phyloP scores from a whole-genome alignment of 37 sponge, comb jelly and placozoan species.

The Theonella swinhoei region DNA sequence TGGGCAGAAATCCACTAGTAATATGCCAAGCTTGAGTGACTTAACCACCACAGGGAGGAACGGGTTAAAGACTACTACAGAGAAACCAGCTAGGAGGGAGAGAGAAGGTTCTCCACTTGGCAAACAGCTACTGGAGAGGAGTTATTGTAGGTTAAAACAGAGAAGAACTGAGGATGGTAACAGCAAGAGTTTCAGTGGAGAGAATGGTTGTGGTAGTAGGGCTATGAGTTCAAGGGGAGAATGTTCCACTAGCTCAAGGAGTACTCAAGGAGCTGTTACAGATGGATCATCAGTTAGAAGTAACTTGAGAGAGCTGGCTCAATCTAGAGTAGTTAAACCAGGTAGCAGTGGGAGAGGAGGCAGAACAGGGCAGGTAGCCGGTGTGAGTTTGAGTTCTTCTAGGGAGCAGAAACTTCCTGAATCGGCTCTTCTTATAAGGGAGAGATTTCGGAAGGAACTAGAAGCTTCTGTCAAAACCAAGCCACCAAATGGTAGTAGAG shows the following conservation, averaged over 20 bases:
- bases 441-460: not conserved
- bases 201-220: not conserved
- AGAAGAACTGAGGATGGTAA: not conserved
- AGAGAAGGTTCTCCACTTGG: slow-evolving; percentile 6
- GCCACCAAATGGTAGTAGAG: not conserved
- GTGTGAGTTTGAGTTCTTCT: not conserved
- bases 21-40: not conserved
- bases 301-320: not conserved
- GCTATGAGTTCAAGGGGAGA: not conserved
- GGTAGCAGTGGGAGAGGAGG: not conserved
- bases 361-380: not conserved
- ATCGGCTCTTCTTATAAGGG: not conserved
- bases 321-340: not conserved
- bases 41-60: not conserved
- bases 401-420: not conserved
- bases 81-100: not conserved
- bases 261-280: not conserved
- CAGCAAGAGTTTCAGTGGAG: not conserved
- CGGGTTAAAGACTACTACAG: not conserved
- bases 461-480: not conserved
- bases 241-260: not conserved
- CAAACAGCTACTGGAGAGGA: slow-evolving; percentile 5
- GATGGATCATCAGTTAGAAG: not conserved
- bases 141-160: not conserved
- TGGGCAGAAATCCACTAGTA: slow-evolving; percentile 8